Percentiles rank a stretch among this genome's conserved stretches.
phyloP scores from a whole-genome alignment of 2,113 vertebrate species.

The Callipepla squamata region DNA sequence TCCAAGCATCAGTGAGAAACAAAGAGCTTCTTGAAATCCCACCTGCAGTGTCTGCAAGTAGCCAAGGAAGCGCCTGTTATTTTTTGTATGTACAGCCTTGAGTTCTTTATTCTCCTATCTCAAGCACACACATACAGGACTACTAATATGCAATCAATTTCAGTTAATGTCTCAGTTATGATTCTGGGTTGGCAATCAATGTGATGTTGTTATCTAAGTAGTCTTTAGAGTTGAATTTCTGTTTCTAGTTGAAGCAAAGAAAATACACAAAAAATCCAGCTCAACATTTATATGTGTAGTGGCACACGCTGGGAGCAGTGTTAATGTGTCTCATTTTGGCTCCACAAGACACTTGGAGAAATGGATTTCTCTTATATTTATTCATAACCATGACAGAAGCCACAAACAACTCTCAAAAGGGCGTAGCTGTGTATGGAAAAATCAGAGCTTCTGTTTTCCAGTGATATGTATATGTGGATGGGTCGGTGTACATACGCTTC shows the following conservation, averaged over 20 bases:
- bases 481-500: not conserved
- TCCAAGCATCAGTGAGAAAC: not conserved
- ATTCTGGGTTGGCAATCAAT: not conserved
- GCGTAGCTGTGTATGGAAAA: not conserved
- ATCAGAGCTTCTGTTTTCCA: not conserved
- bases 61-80: not conserved
- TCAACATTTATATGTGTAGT: not conserved
- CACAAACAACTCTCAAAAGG: not conserved
- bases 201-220: not conserved
- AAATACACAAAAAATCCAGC: not conserved
- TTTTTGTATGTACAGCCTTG: not conserved
- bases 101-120: not conserved
- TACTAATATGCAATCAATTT: not conserved
- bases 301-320: accelerated
- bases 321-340: not conserved
- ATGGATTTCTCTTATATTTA: not conserved
- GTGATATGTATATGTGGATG: not conserved
- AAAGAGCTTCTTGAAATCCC: not conserved
- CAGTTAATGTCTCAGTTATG: not conserved
- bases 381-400: not conserved
- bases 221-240: not conserved
- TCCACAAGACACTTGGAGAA: accelerated
- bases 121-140: accelerated
- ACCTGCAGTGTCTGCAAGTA: not conserved
- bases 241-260: not conserved